Evolutionary conservation across 2,113 vertebrate species (phyloP).

Genomic region (Chloropsis cyanopogon): DNA sequence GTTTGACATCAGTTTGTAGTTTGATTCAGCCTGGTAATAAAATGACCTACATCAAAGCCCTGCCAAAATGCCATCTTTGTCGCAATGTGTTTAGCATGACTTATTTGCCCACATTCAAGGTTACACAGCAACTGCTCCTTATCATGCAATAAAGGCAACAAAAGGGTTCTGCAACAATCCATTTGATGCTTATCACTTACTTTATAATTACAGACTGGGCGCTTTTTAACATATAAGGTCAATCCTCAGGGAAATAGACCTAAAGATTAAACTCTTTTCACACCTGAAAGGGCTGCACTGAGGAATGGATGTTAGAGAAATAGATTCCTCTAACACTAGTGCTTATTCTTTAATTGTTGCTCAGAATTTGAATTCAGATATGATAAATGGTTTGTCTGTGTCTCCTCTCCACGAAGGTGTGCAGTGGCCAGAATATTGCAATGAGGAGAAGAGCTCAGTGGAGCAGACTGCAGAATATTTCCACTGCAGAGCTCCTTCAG

Average conservation of each 20-base stretch:
- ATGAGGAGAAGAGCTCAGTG: background rate
- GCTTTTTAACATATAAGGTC: background rate
- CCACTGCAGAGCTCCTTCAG: background rate
- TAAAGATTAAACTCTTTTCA: background rate
- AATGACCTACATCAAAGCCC: conserved; percentile 78
- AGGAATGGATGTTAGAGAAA: background rate
- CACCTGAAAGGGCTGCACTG: background rate
- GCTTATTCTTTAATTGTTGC: background rate
- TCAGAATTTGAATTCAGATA: background rate
- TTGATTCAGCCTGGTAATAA: conserved; percentile 79
- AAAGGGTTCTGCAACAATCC: background rate
- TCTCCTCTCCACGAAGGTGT: background rate
- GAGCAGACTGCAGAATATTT: background rate
- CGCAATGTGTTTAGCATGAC: conserved; percentile 70
- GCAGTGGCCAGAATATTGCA: background rate
- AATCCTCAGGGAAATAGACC: background rate
- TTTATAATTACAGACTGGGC: background rate
- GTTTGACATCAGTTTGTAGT: conserved; percentile 69
- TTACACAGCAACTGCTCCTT: conserved; percentile 24
- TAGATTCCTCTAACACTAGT: background rate
- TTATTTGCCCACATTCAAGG: conserved; percentile 64
- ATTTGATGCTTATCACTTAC: background rate
- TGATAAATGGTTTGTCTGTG: background rate
- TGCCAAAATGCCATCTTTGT: conserved; percentile 70
- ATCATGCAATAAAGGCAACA: conserved; percentile 19